These are phyloP conservation scores for Garrulus glandarius DNA, from an alignment of 2,797 vertebrate genomes.

Conservation along the genomic window DNA sequence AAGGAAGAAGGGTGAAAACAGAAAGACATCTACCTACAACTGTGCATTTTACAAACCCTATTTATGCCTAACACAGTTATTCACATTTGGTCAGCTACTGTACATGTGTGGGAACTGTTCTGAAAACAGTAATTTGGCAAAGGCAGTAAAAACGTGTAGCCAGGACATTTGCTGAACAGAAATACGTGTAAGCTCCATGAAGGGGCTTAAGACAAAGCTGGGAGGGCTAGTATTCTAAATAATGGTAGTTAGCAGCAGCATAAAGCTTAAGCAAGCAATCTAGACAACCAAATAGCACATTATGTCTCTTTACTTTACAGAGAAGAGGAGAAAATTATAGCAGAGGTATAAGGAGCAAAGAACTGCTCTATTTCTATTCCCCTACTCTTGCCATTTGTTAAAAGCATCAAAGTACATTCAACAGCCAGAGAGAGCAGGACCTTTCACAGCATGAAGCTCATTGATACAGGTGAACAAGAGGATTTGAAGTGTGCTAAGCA, in stretches of 20 bases:
- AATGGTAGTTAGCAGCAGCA: not conserved
- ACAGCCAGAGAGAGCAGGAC: not conserved
- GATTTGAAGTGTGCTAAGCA: not conserved
- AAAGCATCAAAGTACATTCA: not conserved
- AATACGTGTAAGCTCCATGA: fast-evolving
- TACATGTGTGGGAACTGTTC: not conserved
- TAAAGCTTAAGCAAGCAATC: not conserved
- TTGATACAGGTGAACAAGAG: fast-evolving
- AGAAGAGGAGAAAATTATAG: not conserved
- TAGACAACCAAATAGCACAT: not conserved
- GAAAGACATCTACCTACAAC: not conserved
- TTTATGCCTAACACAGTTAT: not conserved
- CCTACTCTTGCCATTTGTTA: not conserved
- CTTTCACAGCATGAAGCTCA: not conserved
- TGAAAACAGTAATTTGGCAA: not conserved
- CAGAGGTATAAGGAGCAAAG: not conserved
- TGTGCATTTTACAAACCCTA: not conserved
- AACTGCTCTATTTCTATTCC: not conserved
- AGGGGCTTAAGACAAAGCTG: not conserved
- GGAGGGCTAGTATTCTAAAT: not conserved
- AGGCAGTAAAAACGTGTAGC: not conserved
- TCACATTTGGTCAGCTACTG: conserved; percentile 6
- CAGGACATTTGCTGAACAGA: not conserved
- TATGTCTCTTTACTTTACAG: not conserved
- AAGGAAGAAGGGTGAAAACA: not conserved